Evolutionary conservation across 2,797 vertebrate genomes (phyloP).

Genomic region (Eidolon dupreanum): DNA sequence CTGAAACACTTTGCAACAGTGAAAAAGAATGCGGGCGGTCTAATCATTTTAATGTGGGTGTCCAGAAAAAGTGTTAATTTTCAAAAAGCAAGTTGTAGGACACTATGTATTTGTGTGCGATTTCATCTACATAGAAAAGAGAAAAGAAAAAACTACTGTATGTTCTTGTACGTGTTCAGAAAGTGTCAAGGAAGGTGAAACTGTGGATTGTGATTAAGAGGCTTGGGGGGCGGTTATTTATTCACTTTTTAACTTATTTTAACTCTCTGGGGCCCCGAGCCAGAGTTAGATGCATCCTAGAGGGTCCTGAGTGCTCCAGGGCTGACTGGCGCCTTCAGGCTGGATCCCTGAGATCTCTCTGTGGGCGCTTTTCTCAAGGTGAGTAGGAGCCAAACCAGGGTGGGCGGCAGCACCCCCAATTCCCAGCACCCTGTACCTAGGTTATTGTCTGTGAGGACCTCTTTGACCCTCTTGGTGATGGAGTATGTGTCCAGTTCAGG

Average conservation of each 20-base stretch:
- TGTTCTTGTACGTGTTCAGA: neutral
- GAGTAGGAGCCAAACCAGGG: neutral
- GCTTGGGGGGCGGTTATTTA: neutral
- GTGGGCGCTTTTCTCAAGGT: neutral
- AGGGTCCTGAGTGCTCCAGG: neutral
- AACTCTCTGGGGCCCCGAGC: neutral
- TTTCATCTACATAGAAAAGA: neutral
- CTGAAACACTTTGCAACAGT: neutral
- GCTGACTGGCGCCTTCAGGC: neutral
- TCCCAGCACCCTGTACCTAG: slow-evolving; percentile 87
- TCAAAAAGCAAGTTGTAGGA: neutral
- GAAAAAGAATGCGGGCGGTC: neutral
- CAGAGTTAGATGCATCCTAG: neutral
- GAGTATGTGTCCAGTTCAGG: slow-evolving; percentile 96
- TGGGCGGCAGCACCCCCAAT: neutral
- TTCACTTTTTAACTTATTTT: neutral
- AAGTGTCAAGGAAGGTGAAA: neutral
- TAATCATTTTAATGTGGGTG: neutral
- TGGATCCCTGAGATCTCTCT: neutral
- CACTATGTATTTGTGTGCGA: fast-evolving
- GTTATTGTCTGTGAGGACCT: slow-evolving; percentile 99
- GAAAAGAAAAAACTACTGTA: neutral
- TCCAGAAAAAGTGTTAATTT: neutral
- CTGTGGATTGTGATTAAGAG: neutral
- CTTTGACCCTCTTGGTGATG: slow-evolving; percentile 99